Evolutionary conservation across 2,113 vertebrate genomes (phyloP).

Genomic region (Vidua chalybeata): DNA sequence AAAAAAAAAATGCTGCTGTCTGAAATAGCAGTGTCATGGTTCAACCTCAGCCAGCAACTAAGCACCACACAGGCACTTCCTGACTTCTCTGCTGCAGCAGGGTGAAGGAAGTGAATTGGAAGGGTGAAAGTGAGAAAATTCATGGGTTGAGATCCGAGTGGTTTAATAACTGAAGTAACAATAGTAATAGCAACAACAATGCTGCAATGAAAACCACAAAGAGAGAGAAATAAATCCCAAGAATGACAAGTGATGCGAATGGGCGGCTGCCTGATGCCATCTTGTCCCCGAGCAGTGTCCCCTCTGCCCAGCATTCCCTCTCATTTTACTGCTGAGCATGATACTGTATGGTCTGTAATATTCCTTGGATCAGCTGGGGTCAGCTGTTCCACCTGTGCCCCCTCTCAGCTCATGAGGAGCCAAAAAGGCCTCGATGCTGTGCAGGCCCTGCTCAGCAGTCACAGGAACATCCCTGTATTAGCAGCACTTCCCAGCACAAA

Average conservation of each 20-base stretch:
- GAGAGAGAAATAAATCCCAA: not conserved
- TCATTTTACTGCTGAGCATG: not conserved
- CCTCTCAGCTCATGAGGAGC: not conserved
- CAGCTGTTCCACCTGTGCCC: not conserved
- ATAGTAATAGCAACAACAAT: accelerated
- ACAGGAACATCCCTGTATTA: not conserved
- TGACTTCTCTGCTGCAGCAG: not conserved
- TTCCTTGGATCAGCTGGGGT: not conserved
- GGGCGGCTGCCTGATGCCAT: not conserved
- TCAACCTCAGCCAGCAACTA: not conserved
- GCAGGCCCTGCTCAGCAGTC: not conserved
- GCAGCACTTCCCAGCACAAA: not conserved
- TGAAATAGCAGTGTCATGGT: not conserved
- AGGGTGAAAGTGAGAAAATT: not conserved
- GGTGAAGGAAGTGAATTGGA: not conserved
- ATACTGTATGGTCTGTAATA: not conserved
- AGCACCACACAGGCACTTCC: not conserved
- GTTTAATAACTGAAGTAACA: not conserved
- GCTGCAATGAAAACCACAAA: not conserved
- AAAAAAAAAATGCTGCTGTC: not conserved
- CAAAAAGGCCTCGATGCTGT: not conserved
- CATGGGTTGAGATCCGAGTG: not conserved
- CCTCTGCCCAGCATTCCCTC: not conserved
- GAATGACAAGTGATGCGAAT: not conserved
- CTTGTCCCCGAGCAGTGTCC: accelerated